Percentiles rank a stretch among this genome's conserved stretches.
Evolutionary conservation across 2,113 vertebrate species (phyloP).

Genomic region (Lates calcarifer): DNA sequence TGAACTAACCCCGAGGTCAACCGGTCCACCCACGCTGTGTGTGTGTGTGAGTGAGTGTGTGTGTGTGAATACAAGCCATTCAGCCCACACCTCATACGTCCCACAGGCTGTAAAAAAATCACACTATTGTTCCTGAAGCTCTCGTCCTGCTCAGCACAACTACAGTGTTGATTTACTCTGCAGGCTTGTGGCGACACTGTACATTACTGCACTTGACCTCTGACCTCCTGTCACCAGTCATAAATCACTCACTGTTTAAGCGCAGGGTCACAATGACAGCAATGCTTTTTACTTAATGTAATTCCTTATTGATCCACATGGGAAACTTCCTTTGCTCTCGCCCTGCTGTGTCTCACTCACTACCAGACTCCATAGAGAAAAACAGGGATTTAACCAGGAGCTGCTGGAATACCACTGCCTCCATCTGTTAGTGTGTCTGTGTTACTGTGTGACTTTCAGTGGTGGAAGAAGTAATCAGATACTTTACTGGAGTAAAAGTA

Average conservation of each 20-base stretch:
- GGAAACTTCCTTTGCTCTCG: background rate
- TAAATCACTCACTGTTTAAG: constrained; percentile 14
- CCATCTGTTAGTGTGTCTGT: too few relatives aligned
- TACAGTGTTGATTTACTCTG: constrained; percentile 25
- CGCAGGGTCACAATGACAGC: too few relatives aligned
- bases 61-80: constrained; percentile 45
- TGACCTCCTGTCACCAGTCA: constrained; percentile 48
- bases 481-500: too few relatives aligned
- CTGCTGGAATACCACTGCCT: too few relatives aligned
- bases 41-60: constrained; percentile 23
- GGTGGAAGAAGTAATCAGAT: too few relatives aligned
- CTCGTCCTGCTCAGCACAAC: background rate
- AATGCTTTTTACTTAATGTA: background rate
- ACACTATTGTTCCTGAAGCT: constrained; percentile 52
- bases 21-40: constrained; percentile 40
- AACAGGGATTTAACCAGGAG: too few relatives aligned
- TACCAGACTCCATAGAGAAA: too few relatives aligned
- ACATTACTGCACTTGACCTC: constrained; percentile 41
- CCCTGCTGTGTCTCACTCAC: background rate
- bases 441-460: too few relatives aligned
- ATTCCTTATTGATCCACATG: background rate
- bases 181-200: constrained; percentile 19
- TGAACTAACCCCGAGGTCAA: constrained; percentile 34
- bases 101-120: constrained; percentile 31
- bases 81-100: constrained; percentile 45